Base-by-base conservation (phyloP, 92 coral and sea anemone genomes). In the Phymanthus crucifer region DNA sequence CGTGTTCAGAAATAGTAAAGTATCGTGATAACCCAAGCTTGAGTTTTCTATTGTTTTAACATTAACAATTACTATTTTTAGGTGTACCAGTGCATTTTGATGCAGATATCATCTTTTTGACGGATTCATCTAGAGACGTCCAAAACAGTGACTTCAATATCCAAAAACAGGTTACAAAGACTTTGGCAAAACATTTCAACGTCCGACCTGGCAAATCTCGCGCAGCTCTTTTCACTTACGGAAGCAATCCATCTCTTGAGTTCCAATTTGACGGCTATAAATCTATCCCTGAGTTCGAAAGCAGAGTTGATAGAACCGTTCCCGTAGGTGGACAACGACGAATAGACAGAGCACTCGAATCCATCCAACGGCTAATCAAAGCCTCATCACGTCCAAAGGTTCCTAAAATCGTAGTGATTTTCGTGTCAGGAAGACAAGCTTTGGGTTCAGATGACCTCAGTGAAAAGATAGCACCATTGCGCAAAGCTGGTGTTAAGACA, bases 71-170 rank as follows among this genome's bases (percentile, higher is more conserved):
- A 8, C 3, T 61, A 61, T 61, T 61, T 24, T 54, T 54, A 61
- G 68, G 68, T 29, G 68, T 61, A 26, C 54, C 33, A 4, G 19
- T 38, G 40, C 38, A 71, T 33, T 89, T 80, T 18, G 40, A 54
- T 32, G 77, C 87, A 3, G 92, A 90, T 64, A 58, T 95, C 29
- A 70, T 93, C 10, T 88, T 95, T 72, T 77, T 95, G 66, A 80
- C 91, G 83, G 98, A 95, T 71, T 84, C 94, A 7, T 94, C 98
- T 32, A 77, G 95, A 1, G 86, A 86, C 83, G 93, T 90, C 33
- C 77, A 80, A 66, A 75, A 43, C 24, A 54, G 37, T 14, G 85
- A 88, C 50, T 95, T 92, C 74, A 64, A 87, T 43, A 87, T 72
- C 34, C 89, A 93, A 50, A 92, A 93, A 71, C 77, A 84, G 32